Percentiles rank a stretch among this genome's conserved stretches.
Evolutionary conservation across 2,113 vertebrate genomes (phyloP).

Genomic region (Oryzias celebensis): DNA sequence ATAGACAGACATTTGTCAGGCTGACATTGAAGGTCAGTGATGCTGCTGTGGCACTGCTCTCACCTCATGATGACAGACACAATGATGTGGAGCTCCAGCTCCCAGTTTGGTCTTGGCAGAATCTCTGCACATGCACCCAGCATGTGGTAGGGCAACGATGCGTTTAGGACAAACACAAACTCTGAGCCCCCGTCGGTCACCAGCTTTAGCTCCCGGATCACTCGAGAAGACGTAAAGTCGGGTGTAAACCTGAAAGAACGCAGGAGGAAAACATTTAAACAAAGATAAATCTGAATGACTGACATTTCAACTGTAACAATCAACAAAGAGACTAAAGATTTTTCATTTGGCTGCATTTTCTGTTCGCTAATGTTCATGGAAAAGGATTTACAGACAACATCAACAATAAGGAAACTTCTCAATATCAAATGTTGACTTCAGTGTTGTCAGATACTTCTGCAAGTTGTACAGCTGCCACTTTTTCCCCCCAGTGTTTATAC

Average conservation of each 20-base stretch:
- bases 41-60: neutral
- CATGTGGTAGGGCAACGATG: slow-evolving; percentile 97
- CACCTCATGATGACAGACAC: slow-evolving; percentile 97
- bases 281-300: too few relatives aligned
- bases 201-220: slow-evolving; percentile 93
- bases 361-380: too few relatives aligned
- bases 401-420: too few relatives aligned
- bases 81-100: slow-evolving; percentile 90
- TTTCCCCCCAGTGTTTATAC: too few relatives aligned
- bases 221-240: slow-evolving; percentile 96
- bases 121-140: slow-evolving; percentile 91
- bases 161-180: slow-evolving; percentile 91
- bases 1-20: slow-evolving; percentile 1
- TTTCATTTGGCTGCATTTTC: too few relatives aligned
- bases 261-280: too few relatives aligned
- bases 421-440: too few relatives aligned
- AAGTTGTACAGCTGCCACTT: too few relatives aligned
- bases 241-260: slow-evolving; percentile 89
- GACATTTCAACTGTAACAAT: too few relatives aligned
- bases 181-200: slow-evolving; percentile 90
- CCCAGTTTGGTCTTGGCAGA: slow-evolving; percentile 94
- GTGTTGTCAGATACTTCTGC: too few relatives aligned
- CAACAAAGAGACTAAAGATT: too few relatives aligned
- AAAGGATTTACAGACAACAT: too few relatives aligned
- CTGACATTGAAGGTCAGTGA: neutral